Evolutionary conservation across 1,140 invertebrate genomes (phyloP).

Genomic region (Drosophila pectinifera): DNA sequence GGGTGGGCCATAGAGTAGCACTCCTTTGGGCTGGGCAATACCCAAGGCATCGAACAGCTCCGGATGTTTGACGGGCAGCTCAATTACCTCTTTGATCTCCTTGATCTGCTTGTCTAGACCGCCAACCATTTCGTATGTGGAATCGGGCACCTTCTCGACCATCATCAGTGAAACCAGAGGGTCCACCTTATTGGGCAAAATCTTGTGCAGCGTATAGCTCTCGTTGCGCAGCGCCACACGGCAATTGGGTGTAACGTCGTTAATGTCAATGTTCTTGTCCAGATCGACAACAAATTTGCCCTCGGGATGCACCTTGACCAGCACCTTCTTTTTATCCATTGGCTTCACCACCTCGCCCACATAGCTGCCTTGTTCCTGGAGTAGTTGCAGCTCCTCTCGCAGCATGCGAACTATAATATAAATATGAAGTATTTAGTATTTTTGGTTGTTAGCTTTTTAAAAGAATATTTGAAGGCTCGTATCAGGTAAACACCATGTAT

Average conservation of each 20-base stretch:
- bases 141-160: conserved; percentile 99
- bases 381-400: conserved; percentile 97
- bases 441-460: too few relatives aligned
- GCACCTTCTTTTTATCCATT: conserved; percentile 99
- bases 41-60: conserved; percentile 99
- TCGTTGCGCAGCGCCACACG: conserved; percentile 99
- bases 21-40: conserved; percentile 99
- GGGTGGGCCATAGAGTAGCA: conserved; percentile 98
- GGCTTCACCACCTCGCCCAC: conserved; percentile 99
- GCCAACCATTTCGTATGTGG: conserved; percentile 99
- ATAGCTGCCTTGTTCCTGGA: conserved; percentile 99
- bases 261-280: conserved; percentile 99
- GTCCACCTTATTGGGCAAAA: conserved; percentile 99
- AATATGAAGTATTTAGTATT: not conserved
- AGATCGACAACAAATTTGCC: conserved; percentile 99
- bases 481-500: too few relatives aligned
- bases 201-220: conserved; percentile 99
- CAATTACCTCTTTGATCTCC: conserved; percentile 99
- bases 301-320: conserved; percentile 99
- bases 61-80: conserved; percentile 99
- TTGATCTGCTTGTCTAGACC: conserved; percentile 99
- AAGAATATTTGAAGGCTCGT: too few relatives aligned
- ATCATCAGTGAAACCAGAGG: conserved; percentile 99
- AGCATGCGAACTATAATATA: conserved; percentile 94
- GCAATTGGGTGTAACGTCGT: conserved; percentile 98